Conservation (phyloP, 2,888 invertebrate genomes). For the Agriotes lineatus region DNA sequence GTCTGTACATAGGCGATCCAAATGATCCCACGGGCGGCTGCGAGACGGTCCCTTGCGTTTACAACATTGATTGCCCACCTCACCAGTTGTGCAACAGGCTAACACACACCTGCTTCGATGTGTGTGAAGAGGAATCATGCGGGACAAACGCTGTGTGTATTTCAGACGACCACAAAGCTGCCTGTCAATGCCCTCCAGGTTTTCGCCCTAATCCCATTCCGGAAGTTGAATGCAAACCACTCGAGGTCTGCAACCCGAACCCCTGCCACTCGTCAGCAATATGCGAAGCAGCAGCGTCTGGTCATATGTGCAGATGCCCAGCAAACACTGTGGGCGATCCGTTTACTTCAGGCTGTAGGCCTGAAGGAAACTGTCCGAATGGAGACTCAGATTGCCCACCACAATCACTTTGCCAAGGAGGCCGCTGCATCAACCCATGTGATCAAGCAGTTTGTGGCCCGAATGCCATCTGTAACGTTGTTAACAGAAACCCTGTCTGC, state of each 20-base stretch:
- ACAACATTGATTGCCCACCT: slow-evolving; percentile 85
- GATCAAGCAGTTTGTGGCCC: slow-evolving; percentile 81
- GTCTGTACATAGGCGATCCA: slow-evolving; percentile 88
- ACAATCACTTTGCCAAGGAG: slow-evolving; percentile 78
- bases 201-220: slow-evolving; percentile 84
- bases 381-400: slow-evolving; percentile 82
- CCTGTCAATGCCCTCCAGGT: slow-evolving; percentile 89
- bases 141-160: slow-evolving; percentile 91
- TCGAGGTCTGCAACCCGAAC: slow-evolving; percentile 80
- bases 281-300: slow-evolving; percentile 78
- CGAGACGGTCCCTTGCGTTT: slow-evolving; percentile 85
- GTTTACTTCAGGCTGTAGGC: slow-evolving; percentile 79
- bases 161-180: slow-evolving; percentile 84
- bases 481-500: slow-evolving; percentile 82
- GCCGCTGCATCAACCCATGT: slow-evolving; percentile 85
- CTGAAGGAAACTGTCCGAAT: slow-evolving; percentile 80
- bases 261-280: slow-evolving; percentile 86
- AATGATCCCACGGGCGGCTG: slow-evolving; percentile 82
- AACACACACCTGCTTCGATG: slow-evolving; percentile 85
- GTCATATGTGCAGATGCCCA: slow-evolving; percentile 85
- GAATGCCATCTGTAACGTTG: slow-evolving; percentile 85
- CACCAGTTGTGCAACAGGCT: slow-evolving; percentile 86
- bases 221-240: slow-evolving; percentile 82
- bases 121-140: slow-evolving; percentile 85
- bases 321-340: slow-evolving; percentile 83